These are phyloP conservation scores for Drosophila engyochracea DNA, from an alignment of 2,888 invertebrate species.

Conservation along the genomic window DNA sequence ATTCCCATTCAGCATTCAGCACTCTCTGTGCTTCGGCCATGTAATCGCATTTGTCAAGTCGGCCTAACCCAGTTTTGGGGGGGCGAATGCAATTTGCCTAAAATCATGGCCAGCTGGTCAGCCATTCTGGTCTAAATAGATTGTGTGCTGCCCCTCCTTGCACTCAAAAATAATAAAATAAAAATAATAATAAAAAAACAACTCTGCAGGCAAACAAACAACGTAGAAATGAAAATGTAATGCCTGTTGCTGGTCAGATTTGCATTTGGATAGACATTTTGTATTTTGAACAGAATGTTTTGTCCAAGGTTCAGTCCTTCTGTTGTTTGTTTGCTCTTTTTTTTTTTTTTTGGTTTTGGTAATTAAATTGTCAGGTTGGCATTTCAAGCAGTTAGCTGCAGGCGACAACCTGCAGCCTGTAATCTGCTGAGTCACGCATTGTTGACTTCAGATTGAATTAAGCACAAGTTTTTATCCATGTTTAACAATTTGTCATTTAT, in stretches of 20 bases:
- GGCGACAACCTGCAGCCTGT: constrained; percentile 19
- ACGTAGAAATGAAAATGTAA: constrained; percentile 50
- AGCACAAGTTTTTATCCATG: constrained; percentile 32
- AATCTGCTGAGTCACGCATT: constrained; percentile 54
- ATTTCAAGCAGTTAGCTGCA: constrained; percentile 20
- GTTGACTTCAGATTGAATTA: constrained; percentile 73
- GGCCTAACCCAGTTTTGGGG: constrained; percentile 31
- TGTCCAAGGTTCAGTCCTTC: constrained; percentile 36
- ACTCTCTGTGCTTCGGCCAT: constrained; percentile 41
- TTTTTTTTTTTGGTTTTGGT: constrained; percentile 46
- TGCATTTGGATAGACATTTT: constrained; percentile 18
- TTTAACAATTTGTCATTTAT: constrained; percentile 37
- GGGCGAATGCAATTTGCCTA: constrained; percentile 69
- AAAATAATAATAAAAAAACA: constrained; percentile 8
- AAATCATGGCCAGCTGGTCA: constrained; percentile 59
- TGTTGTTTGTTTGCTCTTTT: constrained; percentile 26
- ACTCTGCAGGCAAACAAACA: constrained; percentile 41
- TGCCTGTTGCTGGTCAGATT: constrained; percentile 56
- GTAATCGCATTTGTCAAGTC: constrained; percentile 67
- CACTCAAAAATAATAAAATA: background rate
- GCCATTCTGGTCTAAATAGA: constrained; percentile 62
- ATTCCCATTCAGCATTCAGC: background rate
- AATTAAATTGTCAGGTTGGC: constrained; percentile 73
- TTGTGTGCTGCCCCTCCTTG: constrained; percentile 21
- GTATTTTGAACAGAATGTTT: constrained; percentile 38